Evolutionary conservation across 2,113 vertebrate species (phyloP).

Genomic region (Ochotona princeps): DNA sequence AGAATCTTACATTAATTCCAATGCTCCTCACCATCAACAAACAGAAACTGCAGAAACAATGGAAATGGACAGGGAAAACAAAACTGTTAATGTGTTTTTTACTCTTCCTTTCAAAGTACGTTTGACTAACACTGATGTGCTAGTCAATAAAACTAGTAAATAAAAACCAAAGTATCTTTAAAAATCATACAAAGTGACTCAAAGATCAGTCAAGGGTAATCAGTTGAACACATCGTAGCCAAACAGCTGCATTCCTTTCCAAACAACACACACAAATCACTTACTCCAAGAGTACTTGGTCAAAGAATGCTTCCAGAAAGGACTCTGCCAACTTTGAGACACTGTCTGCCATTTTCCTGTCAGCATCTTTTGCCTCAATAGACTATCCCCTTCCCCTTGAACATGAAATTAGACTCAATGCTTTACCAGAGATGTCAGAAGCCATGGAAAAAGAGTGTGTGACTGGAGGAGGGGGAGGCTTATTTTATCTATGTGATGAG

Average conservation of each 20-base stretch:
- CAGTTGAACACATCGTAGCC: neutral
- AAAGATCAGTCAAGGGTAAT: conserved; percentile 67
- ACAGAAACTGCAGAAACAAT: conserved; percentile 21
- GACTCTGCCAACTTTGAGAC: neutral
- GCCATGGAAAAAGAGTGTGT: neutral
- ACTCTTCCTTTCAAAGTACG: conserved; percentile 61
- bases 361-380: neutral
- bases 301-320: neutral
- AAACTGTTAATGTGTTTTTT: conserved; percentile 57
- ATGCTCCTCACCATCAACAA: neutral
- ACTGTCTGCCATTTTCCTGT: neutral
- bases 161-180: neutral
- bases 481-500: too few relatives aligned
- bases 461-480: neutral
- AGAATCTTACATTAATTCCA: too few relatives aligned
- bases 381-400: neutral
- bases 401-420: neutral
- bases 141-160: conserved; percentile 67
- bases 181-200: conserved; percentile 55
- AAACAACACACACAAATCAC: neutral
- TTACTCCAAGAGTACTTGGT: neutral
- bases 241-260: conserved; percentile 15
- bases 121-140: conserved; percentile 38
- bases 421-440: conserved; percentile 8
- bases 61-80: conserved; percentile 19